Percentiles rank a stretch among this genome's conserved stretches.
Evolutionary conservation across 2,113 vertebrate genomes (phyloP).

Genomic region (Lepisosteus oculatus): DNA sequence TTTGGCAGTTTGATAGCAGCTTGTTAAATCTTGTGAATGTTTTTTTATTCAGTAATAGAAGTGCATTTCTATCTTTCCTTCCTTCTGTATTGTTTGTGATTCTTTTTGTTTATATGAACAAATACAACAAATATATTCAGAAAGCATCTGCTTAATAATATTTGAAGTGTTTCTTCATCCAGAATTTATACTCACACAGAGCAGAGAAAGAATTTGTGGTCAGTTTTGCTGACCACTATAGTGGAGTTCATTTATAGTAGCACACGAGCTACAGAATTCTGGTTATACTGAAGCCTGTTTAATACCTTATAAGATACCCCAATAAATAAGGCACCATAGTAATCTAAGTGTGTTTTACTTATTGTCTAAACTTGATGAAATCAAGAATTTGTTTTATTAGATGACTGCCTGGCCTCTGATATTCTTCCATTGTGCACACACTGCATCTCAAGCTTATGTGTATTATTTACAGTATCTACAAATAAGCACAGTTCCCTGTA

Average conservation of each 20-base stretch:
- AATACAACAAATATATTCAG: background rate
- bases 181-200: background rate
- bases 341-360: too few species aligned
- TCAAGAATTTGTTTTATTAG: too few species aligned
- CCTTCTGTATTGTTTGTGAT: background rate
- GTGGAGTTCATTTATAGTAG: slow-evolving; percentile 5
- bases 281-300: too few species aligned
- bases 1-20: slow-evolving; percentile 53
- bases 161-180: background rate
- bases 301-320: too few species aligned
- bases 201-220: background rate
- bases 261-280: too few species aligned
- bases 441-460: too few species aligned
- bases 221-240: slow-evolving; percentile 11
- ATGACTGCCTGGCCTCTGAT: too few species aligned
- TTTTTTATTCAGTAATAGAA: slow-evolving; percentile 42
- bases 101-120: background rate
- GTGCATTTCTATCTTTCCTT: slow-evolving; percentile 25
- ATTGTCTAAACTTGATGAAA: too few species aligned
- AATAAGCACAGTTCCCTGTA: too few species aligned
- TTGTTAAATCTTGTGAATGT: slow-evolving; percentile 60
- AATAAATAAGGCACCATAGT: too few species aligned
- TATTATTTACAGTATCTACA: too few species aligned
- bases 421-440: too few species aligned
- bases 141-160: background rate